Evolutionary conservation across 2,888 invertebrate genomes (phyloP).

Genomic region (Galeopsomyia nigrocyanea): DNA sequence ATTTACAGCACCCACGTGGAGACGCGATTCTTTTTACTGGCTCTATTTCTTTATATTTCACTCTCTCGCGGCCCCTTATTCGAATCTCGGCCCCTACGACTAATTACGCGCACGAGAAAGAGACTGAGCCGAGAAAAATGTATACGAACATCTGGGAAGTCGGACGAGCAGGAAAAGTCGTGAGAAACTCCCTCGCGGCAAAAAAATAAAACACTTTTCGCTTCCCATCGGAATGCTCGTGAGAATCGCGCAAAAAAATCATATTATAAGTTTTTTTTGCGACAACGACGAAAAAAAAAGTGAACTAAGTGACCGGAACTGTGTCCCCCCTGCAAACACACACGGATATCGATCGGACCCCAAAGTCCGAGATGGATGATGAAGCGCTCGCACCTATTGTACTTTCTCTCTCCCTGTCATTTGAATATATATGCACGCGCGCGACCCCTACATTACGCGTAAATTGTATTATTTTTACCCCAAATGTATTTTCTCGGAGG

Average conservation of each 20-base stretch:
- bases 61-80: conserved; percentile 1
- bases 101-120: conserved; percentile 14
- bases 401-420: conserved; percentile 24
- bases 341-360: conserved; percentile 57
- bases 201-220: conserved; percentile 30
- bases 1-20: conserved; percentile 32
- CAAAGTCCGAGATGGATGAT: conserved; percentile 21
- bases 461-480: conserved; percentile 70
- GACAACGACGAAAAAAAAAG: conserved; percentile 35
- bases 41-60: not conserved
- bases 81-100: too few species aligned
- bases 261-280: not conserved
- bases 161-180: conserved; percentile 46
- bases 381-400: conserved; percentile 43
- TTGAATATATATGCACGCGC: conserved; percentile 45
- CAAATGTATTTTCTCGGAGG: conserved; percentile 62
- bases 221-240: conserved; percentile 31
- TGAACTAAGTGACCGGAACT: conserved; percentile 52
- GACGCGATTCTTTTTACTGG: too few species aligned
- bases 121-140: too few species aligned
- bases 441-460: conserved; percentile 64
- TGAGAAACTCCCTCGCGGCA: conserved; percentile 46
- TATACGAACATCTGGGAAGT: conserved; percentile 51
- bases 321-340: conserved; percentile 29
- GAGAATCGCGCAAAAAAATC: conserved; percentile 24